Conservation (phyloP, 2,113 vertebrate species). For the Hipposideros armiger region DNA sequence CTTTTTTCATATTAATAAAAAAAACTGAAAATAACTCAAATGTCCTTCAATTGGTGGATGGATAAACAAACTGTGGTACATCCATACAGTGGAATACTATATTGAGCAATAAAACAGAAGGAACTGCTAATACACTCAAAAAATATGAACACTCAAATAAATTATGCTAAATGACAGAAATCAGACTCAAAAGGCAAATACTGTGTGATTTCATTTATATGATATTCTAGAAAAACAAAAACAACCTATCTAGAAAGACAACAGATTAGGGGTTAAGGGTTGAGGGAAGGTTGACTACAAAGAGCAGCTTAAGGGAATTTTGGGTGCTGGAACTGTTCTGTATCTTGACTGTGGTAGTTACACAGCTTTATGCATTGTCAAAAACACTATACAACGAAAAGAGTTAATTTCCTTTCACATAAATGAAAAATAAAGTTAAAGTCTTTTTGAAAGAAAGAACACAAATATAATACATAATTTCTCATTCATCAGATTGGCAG, state of each 20-base stretch:
- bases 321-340: neutral
- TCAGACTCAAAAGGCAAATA: neutral
- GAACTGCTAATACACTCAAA: neutral
- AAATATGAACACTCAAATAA: neutral
- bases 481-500: neutral
- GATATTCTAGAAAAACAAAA: constrained; percentile 55
- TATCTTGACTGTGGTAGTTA: neutral
- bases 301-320: neutral
- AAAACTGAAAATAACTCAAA: constrained; percentile 39
- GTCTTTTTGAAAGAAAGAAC: constrained; percentile 43
- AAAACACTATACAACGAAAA: neutral
- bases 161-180: constrained; percentile 46
- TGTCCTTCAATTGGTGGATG: constrained; percentile 6
- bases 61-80: neutral
- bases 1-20: constrained; percentile 50
- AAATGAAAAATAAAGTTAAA: constrained; percentile 50
- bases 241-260: neutral
- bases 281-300: neutral
- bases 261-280: neutral
- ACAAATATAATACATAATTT: constrained; percentile 4
- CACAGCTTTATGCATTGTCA: neutral
- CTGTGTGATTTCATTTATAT: neutral
- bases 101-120: constrained; percentile 23
- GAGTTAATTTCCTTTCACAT: constrained; percentile 28
- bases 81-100: neutral